Evolutionary conservation across 2,113 vertebrate species (phyloP).

Genomic region (Leiothrix lutea): DNA sequence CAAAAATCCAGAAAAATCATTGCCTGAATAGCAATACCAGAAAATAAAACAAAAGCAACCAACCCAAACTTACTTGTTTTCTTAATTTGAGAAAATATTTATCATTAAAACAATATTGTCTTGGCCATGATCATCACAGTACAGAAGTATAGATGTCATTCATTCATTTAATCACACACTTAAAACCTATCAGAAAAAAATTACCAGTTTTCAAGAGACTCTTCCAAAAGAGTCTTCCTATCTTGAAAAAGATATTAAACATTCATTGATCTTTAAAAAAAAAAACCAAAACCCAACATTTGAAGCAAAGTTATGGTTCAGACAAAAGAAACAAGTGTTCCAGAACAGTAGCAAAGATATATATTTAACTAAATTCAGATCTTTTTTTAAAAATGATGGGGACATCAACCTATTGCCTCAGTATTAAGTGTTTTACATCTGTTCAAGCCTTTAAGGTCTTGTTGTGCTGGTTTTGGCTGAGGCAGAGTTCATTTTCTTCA

Average conservation of each 20-base stretch:
- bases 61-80: background rate
- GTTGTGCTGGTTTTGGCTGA: background rate
- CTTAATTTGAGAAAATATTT: background rate
- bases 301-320: background rate
- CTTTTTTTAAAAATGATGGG: fast-evolving
- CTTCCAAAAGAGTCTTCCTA: background rate
- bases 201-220: background rate
- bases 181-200: background rate
- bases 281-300: background rate
- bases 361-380: background rate
- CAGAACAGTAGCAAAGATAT: background rate
- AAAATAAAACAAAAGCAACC: background rate
- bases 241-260: background rate
- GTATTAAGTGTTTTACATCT: background rate
- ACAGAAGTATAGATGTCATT: background rate
- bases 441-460: background rate
- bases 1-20: background rate
- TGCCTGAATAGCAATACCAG: background rate
- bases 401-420: background rate
- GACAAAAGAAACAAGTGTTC: background rate
- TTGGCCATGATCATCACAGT: background rate
- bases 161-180: background rate
- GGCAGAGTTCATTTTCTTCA: background rate
- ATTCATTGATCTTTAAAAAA: background rate
- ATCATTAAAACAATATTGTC: background rate